phyloP scores from a whole-genome alignment of 1,140 invertebrate genomes.

The Coenobita brevimanus region DNA sequence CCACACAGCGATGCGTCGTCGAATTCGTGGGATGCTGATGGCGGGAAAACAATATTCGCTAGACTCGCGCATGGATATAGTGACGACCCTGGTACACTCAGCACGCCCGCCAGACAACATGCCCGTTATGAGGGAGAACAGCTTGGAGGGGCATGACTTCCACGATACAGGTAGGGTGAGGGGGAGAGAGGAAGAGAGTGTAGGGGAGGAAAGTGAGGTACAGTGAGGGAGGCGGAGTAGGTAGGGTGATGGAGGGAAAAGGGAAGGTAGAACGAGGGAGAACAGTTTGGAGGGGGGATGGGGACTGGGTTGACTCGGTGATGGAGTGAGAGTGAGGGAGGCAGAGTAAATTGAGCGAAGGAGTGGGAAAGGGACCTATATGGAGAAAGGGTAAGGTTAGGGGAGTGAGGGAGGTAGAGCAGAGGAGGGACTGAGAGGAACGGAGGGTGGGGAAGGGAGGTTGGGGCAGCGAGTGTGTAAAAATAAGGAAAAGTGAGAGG shows the following conservation, averaged over 20 bases:
- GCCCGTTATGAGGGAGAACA: slow-evolving; percentile 66
- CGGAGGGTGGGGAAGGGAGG: too few species aligned
- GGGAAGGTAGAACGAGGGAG: too few species aligned
- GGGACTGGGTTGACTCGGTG: neutral
- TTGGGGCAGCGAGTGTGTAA: too few species aligned
- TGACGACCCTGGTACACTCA: slow-evolving; percentile 56
- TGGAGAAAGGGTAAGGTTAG: too few species aligned
- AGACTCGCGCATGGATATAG: slow-evolving; percentile 92
- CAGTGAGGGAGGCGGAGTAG: neutral
- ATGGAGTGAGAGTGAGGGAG: neutral
- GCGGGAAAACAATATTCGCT: slow-evolving; percentile 92
- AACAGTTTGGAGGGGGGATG: too few species aligned
- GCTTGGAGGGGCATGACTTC: slow-evolving; percentile 43
- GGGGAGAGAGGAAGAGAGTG: neutral
- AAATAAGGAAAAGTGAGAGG: too few species aligned
- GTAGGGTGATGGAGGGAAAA: neutral
- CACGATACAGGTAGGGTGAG: slow-evolving; percentile 51
- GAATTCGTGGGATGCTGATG: slow-evolving; percentile 89
- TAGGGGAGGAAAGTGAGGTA: neutral
- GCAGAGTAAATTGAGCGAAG: too few species aligned
- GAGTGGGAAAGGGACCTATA: too few species aligned
- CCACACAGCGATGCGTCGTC: slow-evolving; percentile 85
- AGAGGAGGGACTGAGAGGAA: too few species aligned
- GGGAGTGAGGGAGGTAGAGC: too few species aligned
- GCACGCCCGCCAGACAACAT: slow-evolving; percentile 35